Conservation (phyloP, 2,888 invertebrate genomes). For the Cancer borealis region DNA sequence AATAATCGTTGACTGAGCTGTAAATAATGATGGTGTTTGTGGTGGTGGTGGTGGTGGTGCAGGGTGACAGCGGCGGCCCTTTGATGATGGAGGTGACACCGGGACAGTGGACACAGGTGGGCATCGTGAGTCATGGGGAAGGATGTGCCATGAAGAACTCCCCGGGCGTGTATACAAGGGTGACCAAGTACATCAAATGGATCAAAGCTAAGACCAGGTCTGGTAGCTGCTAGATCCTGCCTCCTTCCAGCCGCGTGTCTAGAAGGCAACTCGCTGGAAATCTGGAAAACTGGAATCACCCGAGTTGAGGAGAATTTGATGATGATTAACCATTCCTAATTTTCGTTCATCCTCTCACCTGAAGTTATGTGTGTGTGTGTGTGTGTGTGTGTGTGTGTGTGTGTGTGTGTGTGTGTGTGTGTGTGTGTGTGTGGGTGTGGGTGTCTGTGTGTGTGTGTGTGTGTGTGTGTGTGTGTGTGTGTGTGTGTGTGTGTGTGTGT, state of each 20-base stretch:
- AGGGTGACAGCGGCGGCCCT: slow-evolving; percentile 50
- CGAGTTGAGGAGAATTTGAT: background rate
- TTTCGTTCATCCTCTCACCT: background rate
- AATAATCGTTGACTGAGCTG: too few relatives aligned
- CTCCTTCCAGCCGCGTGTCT: background rate
- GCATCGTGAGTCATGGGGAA: background rate
- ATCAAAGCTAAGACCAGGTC: background rate
- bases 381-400: background rate
- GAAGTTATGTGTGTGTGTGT: background rate
- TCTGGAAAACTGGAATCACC: background rate
- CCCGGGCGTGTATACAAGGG: background rate
- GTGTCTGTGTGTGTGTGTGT: background rate
- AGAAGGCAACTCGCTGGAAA: background rate
- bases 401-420: background rate
- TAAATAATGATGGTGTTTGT: too few relatives aligned
- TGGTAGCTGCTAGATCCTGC: background rate
- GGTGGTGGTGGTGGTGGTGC: background rate
- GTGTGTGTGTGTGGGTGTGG: too few relatives aligned
- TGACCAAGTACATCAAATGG: background rate
- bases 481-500: background rate
- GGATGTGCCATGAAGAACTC: background rate
- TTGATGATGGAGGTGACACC: background rate
- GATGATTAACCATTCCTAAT: background rate
- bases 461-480: slow-evolving; percentile 20
- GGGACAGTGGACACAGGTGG: slow-evolving; percentile 1